phyloP scores from a whole-genome alignment of 2,888 invertebrate genomes.

The Cerceris ruficornis region DNA sequence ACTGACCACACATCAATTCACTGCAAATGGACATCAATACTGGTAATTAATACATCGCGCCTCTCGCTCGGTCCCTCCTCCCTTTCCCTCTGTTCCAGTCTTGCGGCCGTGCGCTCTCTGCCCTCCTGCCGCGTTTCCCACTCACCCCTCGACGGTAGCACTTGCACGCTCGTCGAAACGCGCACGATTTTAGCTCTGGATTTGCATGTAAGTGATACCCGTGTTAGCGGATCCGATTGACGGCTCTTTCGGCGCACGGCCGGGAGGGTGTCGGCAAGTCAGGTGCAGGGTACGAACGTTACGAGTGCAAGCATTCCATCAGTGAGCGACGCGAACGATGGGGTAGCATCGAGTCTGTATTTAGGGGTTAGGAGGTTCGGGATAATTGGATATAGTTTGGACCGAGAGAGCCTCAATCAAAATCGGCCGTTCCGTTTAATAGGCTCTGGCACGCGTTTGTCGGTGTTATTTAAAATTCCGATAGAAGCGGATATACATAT shows the following conservation, averaged over 20 bases:
- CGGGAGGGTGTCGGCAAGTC: conserved; percentile 66
- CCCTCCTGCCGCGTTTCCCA: conserved; percentile 37
- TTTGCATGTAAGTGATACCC: conserved; percentile 80
- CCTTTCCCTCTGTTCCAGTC: conserved; percentile 35
- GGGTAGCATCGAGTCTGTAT: neutral
- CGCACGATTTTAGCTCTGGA: conserved; percentile 74
- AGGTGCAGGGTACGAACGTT: conserved; percentile 44
- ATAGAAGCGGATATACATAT: no score
- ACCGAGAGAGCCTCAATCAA: neutral
- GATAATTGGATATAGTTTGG: neutral
- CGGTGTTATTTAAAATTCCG: no score
- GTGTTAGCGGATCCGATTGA: conserved; percentile 77
- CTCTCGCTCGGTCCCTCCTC: conserved; percentile 68
- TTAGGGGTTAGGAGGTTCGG: conserved; percentile 3
- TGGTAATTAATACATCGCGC: conserved; percentile 82
- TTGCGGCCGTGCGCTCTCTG: conserved; percentile 28
- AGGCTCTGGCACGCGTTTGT: neutral
- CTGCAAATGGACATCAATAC: conserved; percentile 82
- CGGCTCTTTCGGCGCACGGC: conserved; percentile 69
- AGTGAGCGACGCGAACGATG: conserved; percentile 14
- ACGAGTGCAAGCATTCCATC: conserved; percentile 25
- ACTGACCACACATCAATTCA: conserved; percentile 82
- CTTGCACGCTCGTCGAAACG: conserved; percentile 71
- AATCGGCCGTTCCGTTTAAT: neutral
- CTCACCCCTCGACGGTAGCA: conserved; percentile 55